phyloP scores from a whole-genome alignment of 2,113 vertebrate species.

The Emydocephalus ijimae region DNA sequence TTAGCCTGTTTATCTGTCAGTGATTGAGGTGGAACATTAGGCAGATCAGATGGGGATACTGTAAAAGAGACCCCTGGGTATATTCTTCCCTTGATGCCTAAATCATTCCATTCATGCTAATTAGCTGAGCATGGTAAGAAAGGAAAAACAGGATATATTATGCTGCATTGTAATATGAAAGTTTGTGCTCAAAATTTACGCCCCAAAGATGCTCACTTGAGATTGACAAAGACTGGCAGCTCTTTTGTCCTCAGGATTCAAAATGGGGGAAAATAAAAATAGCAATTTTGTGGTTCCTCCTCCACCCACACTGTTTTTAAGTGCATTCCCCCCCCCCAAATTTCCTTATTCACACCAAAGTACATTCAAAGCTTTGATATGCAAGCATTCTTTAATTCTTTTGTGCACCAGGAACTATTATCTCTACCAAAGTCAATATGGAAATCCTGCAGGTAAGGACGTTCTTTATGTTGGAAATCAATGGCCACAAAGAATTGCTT shows the following conservation, averaged over 20 bases:
- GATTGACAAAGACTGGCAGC: background rate
- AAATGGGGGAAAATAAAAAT: background rate
- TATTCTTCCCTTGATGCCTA: background rate
- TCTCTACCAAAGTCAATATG: background rate
- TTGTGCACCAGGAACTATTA: background rate
- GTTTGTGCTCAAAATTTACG: background rate
- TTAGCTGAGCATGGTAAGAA: conserved; percentile 4
- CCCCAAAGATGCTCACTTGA: background rate
- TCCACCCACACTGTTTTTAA: background rate
- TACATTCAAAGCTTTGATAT: background rate
- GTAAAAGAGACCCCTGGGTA: background rate
- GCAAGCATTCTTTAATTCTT: background rate
- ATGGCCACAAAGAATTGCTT: background rate
- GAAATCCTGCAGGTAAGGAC: background rate
- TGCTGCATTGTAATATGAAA: background rate
- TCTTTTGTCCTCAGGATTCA: background rate
- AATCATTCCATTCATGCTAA: conserved; percentile 9
- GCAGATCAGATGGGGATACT: conserved; percentile 25
- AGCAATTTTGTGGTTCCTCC: background rate
- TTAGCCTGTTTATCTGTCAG: conserved; percentile 6
- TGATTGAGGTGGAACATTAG: conserved; percentile 14
- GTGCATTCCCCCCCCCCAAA: background rate
- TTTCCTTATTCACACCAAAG: background rate
- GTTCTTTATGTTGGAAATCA: background rate
- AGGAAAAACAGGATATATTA: background rate